Conservation (phyloP, 2,113 vertebrate species). For the Halichoeres trimaculatus region DNA sequence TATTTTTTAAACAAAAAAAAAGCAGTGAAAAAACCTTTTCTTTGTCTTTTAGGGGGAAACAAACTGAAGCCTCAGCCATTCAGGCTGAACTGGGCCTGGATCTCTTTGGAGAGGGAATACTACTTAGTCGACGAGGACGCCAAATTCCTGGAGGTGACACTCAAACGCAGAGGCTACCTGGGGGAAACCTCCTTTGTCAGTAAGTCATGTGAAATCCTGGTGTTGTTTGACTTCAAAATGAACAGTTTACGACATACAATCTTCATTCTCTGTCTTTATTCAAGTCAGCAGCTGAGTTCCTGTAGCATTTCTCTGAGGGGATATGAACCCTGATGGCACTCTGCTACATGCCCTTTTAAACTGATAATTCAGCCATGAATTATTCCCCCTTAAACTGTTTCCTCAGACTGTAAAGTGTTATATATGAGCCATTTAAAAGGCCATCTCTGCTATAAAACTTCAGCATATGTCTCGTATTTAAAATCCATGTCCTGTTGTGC, state of each 20-base stretch:
- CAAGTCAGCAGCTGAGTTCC: neutral
- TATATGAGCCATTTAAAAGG: slow-evolving; percentile 49
- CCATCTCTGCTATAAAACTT: slow-evolving; percentile 45
- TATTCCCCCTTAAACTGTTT: slow-evolving; percentile 21
- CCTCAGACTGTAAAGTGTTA: slow-evolving; percentile 4
- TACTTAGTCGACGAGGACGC: slow-evolving; percentile 87
- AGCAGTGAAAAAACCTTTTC: slow-evolving; percentile 12
- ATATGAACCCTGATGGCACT: slow-evolving; percentile 7
- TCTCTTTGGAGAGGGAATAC: slow-evolving; percentile 88
- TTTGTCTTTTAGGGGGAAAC: slow-evolving; percentile 82
- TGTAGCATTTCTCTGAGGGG: neutral
- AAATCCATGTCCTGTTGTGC: slow-evolving; percentile 2
- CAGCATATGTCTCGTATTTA: neutral
- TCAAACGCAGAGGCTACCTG: slow-evolving; percentile 86
- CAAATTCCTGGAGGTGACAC: slow-evolving; percentile 86
- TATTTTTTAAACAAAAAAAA: slow-evolving; percentile 25
- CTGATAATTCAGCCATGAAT: slow-evolving; percentile 43
- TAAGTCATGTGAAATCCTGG: slow-evolving; percentile 69
- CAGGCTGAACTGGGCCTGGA: slow-evolving; percentile 89
- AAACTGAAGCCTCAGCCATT: slow-evolving; percentile 86
- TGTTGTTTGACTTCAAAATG: neutral
- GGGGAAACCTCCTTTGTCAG: slow-evolving; percentile 88
- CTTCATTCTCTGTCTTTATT: neutral
- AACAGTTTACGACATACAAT: neutral
- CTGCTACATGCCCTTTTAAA: slow-evolving; percentile 48